Base-by-base conservation (phyloP, 2,113 vertebrate species). In the Laticauda colubrina region DNA sequence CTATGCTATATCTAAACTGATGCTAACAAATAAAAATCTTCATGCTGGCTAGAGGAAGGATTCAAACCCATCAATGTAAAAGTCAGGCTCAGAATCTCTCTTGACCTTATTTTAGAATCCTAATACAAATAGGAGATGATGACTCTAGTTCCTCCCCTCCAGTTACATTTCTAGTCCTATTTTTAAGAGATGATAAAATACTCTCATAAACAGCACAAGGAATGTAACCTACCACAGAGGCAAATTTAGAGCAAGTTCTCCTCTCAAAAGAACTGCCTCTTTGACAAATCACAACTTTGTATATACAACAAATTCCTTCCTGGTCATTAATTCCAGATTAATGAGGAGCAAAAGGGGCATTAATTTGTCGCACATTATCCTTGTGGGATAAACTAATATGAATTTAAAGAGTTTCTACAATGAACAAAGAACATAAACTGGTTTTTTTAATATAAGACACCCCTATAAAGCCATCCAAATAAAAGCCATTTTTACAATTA, bases 101-200 rank as follows among this genome's bases (percentile, higher is more conserved):
- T 54, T 85, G 69, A 43, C 34, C 15, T 39, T 24, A 85, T 26
- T 45, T 5, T 85, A 23, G 34, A 85, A 12, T 34, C 34, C 69
- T 34, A 85, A 29, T 39, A 54, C 29, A 91, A 91, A 91, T 48
- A 91, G 54, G 14, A 59, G 39, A 57, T 4, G 18, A 23, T 86
- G 54, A 48, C 39, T 48, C 5, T 81, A 20, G n/a, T 45, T 81
- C 53, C 69, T 34, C 21, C 34, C 69, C 34, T 43, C 43, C 34
- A 53, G 61, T 91, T 14, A 86, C 3, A 23, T 56, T 20, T 59
- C 43, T 91, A 87, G 24, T 57, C 24, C 34, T 90, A 53, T 57
- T 91, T 91, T 91, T 59, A 91, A 56, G 26, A 57, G 90, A 57
- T 85, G 54, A 85, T 56, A 86, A 91, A 87, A 51, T 85, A 48